Evolutionary conservation across 1,140 invertebrate species (phyloP).

Genomic region (Macrobrachium nipponense): DNA sequence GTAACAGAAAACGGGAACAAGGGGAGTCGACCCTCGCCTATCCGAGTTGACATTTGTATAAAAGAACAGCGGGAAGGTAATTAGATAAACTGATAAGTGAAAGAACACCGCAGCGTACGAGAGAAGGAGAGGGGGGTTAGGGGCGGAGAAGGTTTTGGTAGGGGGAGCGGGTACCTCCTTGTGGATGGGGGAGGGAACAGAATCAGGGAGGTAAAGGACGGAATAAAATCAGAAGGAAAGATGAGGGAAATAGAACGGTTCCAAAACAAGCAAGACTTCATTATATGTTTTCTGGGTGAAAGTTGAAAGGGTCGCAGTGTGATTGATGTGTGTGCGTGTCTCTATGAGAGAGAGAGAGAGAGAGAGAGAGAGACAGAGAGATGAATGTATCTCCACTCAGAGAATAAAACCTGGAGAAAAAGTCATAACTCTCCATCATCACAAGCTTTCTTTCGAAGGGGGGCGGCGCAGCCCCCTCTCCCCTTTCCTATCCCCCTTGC

Average conservation of each 20-base stretch:
- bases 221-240: neutral
- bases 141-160: neutral
- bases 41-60: slow-evolving; percentile 56
- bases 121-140: neutral
- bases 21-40: slow-evolving; percentile 25
- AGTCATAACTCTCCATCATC: too few relatives aligned
- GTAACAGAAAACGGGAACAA: slow-evolving; percentile 19
- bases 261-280: too few relatives aligned
- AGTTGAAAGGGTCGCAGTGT: neutral
- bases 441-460: too few relatives aligned
- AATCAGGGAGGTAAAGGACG: neutral
- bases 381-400: neutral
- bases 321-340: neutral
- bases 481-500: too few relatives aligned
- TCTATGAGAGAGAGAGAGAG: neutral
- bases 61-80: slow-evolving; percentile 54
- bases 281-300: neutral
- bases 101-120: slow-evolving; percentile 43
- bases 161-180: neutral
- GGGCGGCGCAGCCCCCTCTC: too few relatives aligned
- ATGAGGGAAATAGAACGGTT: neutral
- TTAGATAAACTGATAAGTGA: slow-evolving; percentile 60
- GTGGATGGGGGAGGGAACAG: neutral
- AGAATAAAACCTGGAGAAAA: neutral
- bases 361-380: neutral